Evolutionary conservation across 2,797 vertebrate species (phyloP).

Genomic region (Borostomias antarcticus): DNA sequence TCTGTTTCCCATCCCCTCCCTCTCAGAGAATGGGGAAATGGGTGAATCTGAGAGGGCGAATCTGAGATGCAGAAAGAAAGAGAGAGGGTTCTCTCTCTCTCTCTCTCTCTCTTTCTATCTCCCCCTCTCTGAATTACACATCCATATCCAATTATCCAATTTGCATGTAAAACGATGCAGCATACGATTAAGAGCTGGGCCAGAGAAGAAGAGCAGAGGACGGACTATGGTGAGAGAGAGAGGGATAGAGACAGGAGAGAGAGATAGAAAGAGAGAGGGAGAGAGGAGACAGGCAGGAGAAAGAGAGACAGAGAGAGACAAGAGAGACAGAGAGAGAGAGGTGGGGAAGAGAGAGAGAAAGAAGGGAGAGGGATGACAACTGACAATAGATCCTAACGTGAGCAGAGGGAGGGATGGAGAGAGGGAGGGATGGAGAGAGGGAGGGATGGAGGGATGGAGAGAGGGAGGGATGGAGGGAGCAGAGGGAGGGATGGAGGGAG

Average conservation of each 20-base stretch:
- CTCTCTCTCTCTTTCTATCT: not conserved
- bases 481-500: too few relatives aligned
- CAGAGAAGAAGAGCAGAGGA: not conserved
- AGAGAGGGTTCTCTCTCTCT: too few relatives aligned
- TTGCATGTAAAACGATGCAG: slow-evolving; percentile 63
- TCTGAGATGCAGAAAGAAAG: too few relatives aligned
- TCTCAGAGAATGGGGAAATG: not conserved
- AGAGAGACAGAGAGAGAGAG: not conserved
- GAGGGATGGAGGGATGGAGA: not conserved
- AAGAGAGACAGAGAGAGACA: not conserved
- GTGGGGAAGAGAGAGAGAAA: not conserved
- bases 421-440: not conserved
- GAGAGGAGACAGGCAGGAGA: not conserved
- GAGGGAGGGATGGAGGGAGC: not conserved
- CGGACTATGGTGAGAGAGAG: not conserved
- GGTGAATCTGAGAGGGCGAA: too few relatives aligned
- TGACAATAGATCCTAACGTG: too few relatives aligned
- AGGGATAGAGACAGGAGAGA: not conserved
- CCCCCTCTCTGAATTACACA: slow-evolving; percentile 35
- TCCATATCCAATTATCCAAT: slow-evolving; percentile 69
- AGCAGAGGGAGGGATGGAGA: not conserved
- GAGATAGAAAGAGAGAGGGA: not conserved
- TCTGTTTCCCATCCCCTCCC: not conserved
- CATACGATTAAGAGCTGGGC: slow-evolving; percentile 43
- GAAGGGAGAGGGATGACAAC: too few relatives aligned